Evolutionary conservation across 1,140 invertebrate genomes (phyloP), one percentile per base, ranked within the genome.

Genomic region (Ruditapes philippinarum): DNA sequence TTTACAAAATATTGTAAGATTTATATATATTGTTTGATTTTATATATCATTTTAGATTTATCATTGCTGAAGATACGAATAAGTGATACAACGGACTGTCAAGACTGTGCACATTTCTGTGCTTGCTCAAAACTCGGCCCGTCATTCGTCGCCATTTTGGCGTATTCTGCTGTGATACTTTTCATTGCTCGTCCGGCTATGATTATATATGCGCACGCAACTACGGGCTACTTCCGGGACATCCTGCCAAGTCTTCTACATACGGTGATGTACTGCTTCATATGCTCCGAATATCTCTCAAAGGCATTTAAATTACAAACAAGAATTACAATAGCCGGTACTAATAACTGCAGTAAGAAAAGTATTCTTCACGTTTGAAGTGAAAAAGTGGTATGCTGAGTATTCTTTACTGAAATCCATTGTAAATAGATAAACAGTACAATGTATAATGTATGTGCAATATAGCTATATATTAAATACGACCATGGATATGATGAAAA

Each of bases 221-320:
- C 45, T 1, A 14, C n/a, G 1, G 73, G 54, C 0, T 31, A 57
- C 31, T 86, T 78, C 73, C 45, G 84, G 51, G 84, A 86, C 36
- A 86, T 86, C 14, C 36, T 86, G 12, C 84, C 84, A 4, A 86
- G 84, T 78, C 45, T 86, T 1, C 25, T 86, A n/a, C 70, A 86
- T 19, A 86, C 84, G 17, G 84, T 86, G 12, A 42, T 86, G 54
- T 86, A 62, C 38, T 62, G 70, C 45, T 86, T 86, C 40, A 62
- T 78, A 0, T 86, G 70, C 31, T 45, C 73, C 7, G 84, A 86
- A 22, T 86, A 86, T 73, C 22, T 82, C 1, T 38, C 65, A 9
- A 70, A 19, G 19, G 65, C 22, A 19, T 70, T 70, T 1, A 62
- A 14, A 14, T 28, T 1, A 11, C 19, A 62, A 1, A 25, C 57